Evolutionary conservation across 2,888 invertebrate genomes (phyloP).

Genomic region (Ellobium chinense): DNA sequence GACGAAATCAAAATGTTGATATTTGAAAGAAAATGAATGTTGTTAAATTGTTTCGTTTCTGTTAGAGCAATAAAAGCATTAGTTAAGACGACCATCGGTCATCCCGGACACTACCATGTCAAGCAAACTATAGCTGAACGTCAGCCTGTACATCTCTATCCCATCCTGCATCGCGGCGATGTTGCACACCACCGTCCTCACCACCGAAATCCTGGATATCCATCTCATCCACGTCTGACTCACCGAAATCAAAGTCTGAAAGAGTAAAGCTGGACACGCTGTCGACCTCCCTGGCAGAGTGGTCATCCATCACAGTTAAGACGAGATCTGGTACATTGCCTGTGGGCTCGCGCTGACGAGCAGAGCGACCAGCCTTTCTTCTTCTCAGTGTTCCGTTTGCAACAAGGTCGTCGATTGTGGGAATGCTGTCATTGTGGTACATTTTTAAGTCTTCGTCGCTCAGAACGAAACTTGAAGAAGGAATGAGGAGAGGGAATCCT

Average conservation of each 20-base stretch:
- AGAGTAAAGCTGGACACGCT: constrained; percentile 10
- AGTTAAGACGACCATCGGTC: too few species aligned
- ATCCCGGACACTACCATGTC: too few species aligned
- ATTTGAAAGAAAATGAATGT: too few species aligned
- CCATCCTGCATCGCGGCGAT: too few species aligned
- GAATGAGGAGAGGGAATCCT: neutral
- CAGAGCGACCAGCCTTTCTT: neutral
- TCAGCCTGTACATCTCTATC: too few species aligned
- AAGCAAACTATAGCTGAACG: too few species aligned
- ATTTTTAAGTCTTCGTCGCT: constrained; percentile 8
- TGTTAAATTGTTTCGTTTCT: too few species aligned
- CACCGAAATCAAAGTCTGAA: constrained; percentile 14
- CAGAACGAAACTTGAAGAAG: neutral
- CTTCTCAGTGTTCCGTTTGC: neutral
- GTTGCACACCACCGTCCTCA: too few species aligned
- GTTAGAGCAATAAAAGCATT: too few species aligned
- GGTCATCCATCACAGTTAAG: neutral
- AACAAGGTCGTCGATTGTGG: constrained; percentile 3
- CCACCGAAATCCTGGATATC: neutral
- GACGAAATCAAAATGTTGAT: too few species aligned
- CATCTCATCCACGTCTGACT: constrained; percentile 10
- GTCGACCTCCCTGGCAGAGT: neutral
- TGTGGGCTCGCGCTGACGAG: too few species aligned
- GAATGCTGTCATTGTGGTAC: neutral
- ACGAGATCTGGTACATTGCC: too few species aligned